These are phyloP conservation scores for Rapana venosa DNA, from an alignment of 2,888 invertebrate genomes.

Conservation along the genomic window DNA sequence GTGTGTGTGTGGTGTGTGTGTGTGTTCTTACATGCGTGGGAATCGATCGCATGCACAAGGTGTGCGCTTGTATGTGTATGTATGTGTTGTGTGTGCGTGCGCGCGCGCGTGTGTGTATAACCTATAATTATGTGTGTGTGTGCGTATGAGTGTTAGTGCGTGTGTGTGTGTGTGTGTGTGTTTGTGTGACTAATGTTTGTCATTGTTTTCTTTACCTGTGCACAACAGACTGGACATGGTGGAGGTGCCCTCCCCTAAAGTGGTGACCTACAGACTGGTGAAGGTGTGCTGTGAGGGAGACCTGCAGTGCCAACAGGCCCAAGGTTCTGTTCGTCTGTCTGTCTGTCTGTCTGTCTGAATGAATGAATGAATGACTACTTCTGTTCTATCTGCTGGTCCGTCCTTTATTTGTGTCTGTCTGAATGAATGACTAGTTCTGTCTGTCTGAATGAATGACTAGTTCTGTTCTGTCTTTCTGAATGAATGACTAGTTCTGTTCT, in stretches of 20 bases:
- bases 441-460: not conserved
- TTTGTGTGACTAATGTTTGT: not conserved
- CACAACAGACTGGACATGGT: slow-evolving; percentile 63
- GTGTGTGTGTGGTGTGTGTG: not conserved
- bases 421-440: not conserved
- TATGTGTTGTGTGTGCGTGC: slow-evolving; percentile 16
- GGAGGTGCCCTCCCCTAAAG: slow-evolving; percentile 55
- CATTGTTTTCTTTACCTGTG: not conserved
- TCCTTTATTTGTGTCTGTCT: too few species aligned
- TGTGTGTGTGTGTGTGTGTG: not conserved
- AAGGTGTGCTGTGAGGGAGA: slow-evolving; percentile 62
- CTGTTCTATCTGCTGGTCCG: not conserved
- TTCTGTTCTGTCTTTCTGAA: not conserved
- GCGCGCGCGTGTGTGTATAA: slow-evolving; percentile 6
- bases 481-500: too few species aligned
- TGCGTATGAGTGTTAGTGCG: not conserved
- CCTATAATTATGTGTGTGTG: slow-evolving; percentile 16
- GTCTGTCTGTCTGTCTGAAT: not conserved
- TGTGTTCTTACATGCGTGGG: not conserved
- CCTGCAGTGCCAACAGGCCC: slow-evolving; percentile 60
- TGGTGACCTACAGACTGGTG: slow-evolving; percentile 53
- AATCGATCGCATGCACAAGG: not conserved
- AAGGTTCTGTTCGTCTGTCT: slow-evolving; percentile 10
- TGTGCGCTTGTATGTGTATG: not conserved
- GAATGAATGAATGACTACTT: not conserved